A percentile compares a stretch with the other conserved stretches of the same genome.
phyloP scores from a whole-genome alignment of 53 echinoderm and acorn worm genomes.

The Apostichopus leukothele region DNA sequence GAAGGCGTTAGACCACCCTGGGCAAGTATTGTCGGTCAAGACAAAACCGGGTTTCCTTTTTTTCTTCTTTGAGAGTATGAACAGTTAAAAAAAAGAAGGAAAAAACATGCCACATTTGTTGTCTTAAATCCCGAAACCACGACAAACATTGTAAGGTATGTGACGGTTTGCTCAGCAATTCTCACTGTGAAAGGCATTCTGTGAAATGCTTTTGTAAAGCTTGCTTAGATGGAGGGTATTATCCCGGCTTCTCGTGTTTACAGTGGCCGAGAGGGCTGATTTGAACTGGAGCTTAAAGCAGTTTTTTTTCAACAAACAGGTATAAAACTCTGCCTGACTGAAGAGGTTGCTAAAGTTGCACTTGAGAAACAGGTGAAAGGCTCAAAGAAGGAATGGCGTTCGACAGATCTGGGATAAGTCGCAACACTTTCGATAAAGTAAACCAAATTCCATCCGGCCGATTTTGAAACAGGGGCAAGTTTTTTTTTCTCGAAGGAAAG shows the following conservation, averaged over 20 bases:
- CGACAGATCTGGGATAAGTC: not conserved
- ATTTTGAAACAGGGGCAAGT: too few species aligned
- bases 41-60: not conserved
- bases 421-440: not conserved
- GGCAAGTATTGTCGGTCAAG: not conserved
- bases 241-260: slow-evolving; percentile 40
- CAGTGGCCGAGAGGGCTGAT: slow-evolving; percentile 6
- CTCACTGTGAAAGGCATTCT: slow-evolving; percentile 11
- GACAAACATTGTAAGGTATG: not conserved
- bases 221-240: slow-evolving; percentile 32
- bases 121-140: not conserved
- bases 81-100: slow-evolving; percentile 11
- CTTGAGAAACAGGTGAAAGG: slow-evolving; percentile 39
- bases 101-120: not conserved
- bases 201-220: not conserved
- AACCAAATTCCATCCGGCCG: not conserved
- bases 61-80: not conserved
- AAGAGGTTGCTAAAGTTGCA: not conserved
- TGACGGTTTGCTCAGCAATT: slow-evolving; percentile 18
- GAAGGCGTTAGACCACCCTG: not conserved
- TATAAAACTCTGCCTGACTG: not conserved
- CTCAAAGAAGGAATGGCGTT: slow-evolving; percentile 9
- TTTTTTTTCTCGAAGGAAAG: too few species aligned
- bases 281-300: slow-evolving; percentile 32
- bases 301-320: not conserved